phyloP scores from a whole-genome alignment of 2,888 invertebrate genomes.

The Alviniconcha strummeri region DNA sequence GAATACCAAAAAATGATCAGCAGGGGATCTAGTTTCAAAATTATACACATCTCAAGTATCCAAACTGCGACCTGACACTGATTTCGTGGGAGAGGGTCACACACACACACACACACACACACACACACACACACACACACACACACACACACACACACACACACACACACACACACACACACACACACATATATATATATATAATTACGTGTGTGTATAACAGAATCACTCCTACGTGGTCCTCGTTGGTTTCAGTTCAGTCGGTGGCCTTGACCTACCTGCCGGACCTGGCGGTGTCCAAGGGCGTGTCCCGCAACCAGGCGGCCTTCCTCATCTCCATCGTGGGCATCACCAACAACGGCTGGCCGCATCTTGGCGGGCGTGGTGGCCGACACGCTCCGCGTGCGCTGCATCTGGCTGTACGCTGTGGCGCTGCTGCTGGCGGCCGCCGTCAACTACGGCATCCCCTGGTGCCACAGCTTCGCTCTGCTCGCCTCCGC shows the following conservation, averaged over 20 bases:
- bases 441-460: constrained; percentile 55
- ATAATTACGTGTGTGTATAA: too few species aligned
- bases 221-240: not conserved
- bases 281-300: constrained; percentile 62
- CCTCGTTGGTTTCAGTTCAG: constrained; percentile 52
- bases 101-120: too few species aligned
- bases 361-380: constrained; percentile 60
- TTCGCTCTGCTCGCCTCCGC: constrained; percentile 52
- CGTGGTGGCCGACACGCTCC: constrained; percentile 56
- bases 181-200: too few species aligned
- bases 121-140: too few species aligned
- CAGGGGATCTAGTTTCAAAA: too few species aligned
- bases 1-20: too few species aligned
- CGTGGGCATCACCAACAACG: constrained; percentile 66
- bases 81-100: too few species aligned
- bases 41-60: too few species aligned
- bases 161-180: too few species aligned
- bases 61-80: too few species aligned
- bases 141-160: too few species aligned
- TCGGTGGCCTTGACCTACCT: constrained; percentile 61
- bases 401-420: constrained; percentile 55
- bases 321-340: constrained; percentile 66
- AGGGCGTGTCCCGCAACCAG: constrained; percentile 50
- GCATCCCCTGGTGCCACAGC: constrained; percentile 57
- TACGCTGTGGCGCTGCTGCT: constrained; percentile 57